Evolutionary conservation across 2,888 invertebrate genomes (phyloP), one percentile per base, ranked within the genome.

Genomic region (Eubasilissa splendida): DNA sequence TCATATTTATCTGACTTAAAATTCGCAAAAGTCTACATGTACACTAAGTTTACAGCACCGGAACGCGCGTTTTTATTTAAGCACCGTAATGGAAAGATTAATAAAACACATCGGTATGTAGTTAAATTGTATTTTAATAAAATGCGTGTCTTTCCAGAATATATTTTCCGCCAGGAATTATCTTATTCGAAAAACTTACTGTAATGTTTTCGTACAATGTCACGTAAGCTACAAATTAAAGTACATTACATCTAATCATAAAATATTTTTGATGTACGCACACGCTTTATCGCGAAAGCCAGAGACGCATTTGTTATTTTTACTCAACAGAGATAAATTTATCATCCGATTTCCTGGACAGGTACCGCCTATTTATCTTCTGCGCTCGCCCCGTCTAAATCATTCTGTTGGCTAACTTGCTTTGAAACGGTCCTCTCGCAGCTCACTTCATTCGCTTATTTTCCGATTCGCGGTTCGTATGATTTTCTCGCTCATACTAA

Each of bases 381-480:
- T 31, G 71, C 22, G 4, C 54, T 22, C 22, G n/a, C 2, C 3
- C 4, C 7, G 22, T 31, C 22, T n/a, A 4, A 8, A 50, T 66
- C 77, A 77, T 77, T 63, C 59, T 63, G 59, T 77, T 77, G 77
- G 68, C 63, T 33, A 56, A 58, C 70, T 70, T 70, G 50, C 12
- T 58, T n/a, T 70, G 59, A 58, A 7, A 22, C 10, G 68, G 77
- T 76, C 22, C 9, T 65, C 65, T 76, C 54, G 65, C 76, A 76
- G 65, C 76, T 60, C 33, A 76, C 33, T 54, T 76, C 76, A 76
- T 33, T 53, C 11, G 14, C 65, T 53, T 52, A 65, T 65, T 8
- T 33, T 60, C 60, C 60, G 22, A 50, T 31, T 53, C 76, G 76
- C 76, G 76, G 76, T 65, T 63, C 54, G 63, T 76, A 76, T 54